Percentiles rank a stretch among this genome's conserved stretches.
phyloP scores from a whole-genome alignment of 1,140 invertebrate species.

The Acromyrmex echinatior region DNA sequence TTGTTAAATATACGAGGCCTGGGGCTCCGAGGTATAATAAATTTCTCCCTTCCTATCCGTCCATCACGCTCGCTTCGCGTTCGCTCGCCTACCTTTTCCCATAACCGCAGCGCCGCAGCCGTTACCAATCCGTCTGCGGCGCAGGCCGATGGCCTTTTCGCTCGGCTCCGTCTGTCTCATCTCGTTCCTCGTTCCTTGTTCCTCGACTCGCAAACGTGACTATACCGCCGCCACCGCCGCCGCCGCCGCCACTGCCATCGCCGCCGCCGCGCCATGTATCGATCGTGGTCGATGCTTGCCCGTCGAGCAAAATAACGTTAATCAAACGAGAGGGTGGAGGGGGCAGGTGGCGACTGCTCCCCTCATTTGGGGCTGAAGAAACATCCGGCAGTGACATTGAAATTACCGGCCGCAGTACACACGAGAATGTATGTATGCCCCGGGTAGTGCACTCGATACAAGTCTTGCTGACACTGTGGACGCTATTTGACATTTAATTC shows the following conservation, averaged over 20 bases:
- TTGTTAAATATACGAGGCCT: conserved; percentile 27
- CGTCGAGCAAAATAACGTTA: conserved; percentile 58
- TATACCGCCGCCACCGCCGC: not conserved
- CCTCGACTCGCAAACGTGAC: conserved; percentile 39
- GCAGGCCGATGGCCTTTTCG: conserved; percentile 63
- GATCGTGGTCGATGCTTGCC: conserved; percentile 59
- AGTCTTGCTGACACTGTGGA: not conserved
- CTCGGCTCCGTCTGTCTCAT: conserved; percentile 54
- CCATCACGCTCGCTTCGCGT: conserved; percentile 28
- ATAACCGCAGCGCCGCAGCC: conserved; percentile 52
- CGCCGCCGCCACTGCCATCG: not conserved
- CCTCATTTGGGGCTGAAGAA: conserved; percentile 60
- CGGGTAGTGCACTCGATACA: not conserved
- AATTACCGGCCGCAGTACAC: conserved; percentile 43
- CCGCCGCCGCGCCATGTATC: conserved; percentile 39
- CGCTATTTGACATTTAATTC: not conserved
- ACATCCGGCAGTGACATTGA: conserved; percentile 63
- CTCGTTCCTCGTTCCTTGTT: conserved; percentile 59
- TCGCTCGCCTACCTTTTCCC: conserved; percentile 54
- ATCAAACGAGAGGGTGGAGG: conserved; percentile 32
- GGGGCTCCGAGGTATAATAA: conserved; percentile 26
- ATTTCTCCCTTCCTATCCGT: conserved; percentile 37
- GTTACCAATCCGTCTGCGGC: conserved; percentile 61
- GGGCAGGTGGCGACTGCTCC: conserved; percentile 42
- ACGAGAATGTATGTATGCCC: not conserved